Base-by-base conservation (phyloP, 2,888 invertebrate genomes). In the Ctena decussata region DNA sequence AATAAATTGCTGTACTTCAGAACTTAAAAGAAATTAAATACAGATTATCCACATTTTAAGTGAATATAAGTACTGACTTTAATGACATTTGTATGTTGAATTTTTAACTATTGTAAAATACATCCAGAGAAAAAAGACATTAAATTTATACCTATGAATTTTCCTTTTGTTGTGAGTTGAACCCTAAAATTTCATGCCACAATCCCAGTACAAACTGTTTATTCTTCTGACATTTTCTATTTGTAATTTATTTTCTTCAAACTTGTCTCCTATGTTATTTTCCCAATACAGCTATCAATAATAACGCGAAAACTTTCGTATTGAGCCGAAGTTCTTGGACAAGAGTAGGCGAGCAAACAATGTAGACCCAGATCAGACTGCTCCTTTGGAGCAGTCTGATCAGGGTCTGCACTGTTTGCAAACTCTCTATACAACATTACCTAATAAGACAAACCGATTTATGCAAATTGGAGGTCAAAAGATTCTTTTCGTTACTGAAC, bases 111-210 rank as follows among this genome's bases (percentile, higher is more conserved):
- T 35, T 35, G 65, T 65, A 65, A 65, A 65, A 65, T 35, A 65
- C 65, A 65, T 65, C 65, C 32, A 35, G 65, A 74, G 74, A 57
- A 65, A 37, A 60, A 41, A 57, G 77, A 77, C 73, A 73, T 74
- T 80, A 65, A 80, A 74, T 74, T 44, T 65, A 44, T 74, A 65
- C 73, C 80, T 73, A 73, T 74, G 46, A 80, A 80, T 57, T 41
- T 41, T 69, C 44, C 80, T 74, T 80, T 80, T 73, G 37, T 35
- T 49, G 57, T 32, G 41, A 44, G 15, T 35, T 80, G 60, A 44
- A 60, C 80, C 69, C 35, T 80, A 49, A 80, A 80, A 80, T 80
- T 73, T 73, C 46, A 60, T 35, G 71, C 39, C 21, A 37, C 65
- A 73, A 44, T 44, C 60, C 74, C 18, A 65, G 80, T 80, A 65